Percentiles rank a stretch among this genome's conserved stretches.
Conservation (phyloP, 2,113 vertebrate species). For the Myanophis thanlyinensis region DNA sequence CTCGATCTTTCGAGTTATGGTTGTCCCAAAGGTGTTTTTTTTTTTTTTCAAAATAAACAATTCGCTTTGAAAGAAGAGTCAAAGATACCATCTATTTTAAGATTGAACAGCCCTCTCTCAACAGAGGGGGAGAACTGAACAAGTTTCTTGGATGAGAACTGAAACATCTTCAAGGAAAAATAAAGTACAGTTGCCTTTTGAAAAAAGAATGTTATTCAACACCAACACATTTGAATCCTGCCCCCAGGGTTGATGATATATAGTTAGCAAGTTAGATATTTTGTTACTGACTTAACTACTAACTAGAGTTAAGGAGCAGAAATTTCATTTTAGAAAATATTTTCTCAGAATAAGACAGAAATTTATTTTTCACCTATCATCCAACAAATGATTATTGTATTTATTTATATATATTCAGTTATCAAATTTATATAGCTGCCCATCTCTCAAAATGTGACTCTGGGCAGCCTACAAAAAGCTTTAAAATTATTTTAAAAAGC, state of each 20-base stretch:
- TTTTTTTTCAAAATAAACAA: not conserved
- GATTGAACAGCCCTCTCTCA: too few species aligned
- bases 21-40: not conserved
- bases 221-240: not conserved
- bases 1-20: not conserved
- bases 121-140: not conserved
- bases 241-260: not conserved
- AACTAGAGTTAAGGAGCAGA: not conserved
- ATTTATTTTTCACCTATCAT: slow-evolving; percentile 15
- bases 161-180: not conserved
- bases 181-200: not conserved
- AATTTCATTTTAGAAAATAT: slow-evolving; percentile 19
- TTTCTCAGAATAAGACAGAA: slow-evolving; percentile 9
- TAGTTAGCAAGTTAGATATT: not conserved
- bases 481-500: too few species aligned
- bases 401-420: too few species aligned
- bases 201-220: not conserved
- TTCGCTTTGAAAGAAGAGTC: not conserved
- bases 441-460: too few species aligned
- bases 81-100: not conserved
- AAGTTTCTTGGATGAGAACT: not conserved
- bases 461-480: too few species aligned
- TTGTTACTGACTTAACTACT: not conserved
- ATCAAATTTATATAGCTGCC: too few species aligned
- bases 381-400: slow-evolving; percentile 25